Conservation (phyloP, 2,888 invertebrate species). For the Leptopterna dolabrata region DNA sequence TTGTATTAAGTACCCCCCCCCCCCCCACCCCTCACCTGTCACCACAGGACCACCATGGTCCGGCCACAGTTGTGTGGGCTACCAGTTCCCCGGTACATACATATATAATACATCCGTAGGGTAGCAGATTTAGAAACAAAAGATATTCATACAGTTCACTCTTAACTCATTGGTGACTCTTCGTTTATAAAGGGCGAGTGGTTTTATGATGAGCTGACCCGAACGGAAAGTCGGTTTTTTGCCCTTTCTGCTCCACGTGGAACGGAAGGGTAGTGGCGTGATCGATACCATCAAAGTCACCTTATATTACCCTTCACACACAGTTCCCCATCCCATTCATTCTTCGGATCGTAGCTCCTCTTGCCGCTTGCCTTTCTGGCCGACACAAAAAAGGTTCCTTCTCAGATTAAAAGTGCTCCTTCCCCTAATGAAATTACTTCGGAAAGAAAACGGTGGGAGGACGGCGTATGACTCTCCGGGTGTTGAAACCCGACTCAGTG, state of each 20-base stretch:
- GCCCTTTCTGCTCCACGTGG: neutral
- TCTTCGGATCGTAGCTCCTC: neutral
- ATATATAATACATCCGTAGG: too few species aligned
- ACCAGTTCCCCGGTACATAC: too few species aligned
- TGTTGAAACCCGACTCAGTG: too few species aligned
- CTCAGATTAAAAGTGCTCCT: neutral
- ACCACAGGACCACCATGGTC: too few species aligned
- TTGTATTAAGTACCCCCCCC: too few species aligned
- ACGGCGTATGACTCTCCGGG: neutral
- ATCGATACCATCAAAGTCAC: constrained; percentile 3
- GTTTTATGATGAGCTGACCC: neutral
- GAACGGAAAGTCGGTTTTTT: neutral
- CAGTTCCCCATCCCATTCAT: neutral
- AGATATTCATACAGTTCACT: too few species aligned
- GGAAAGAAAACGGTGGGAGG: neutral
- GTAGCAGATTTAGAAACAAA: too few species aligned
- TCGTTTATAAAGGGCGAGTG: neutral
- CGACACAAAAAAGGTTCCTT: neutral
- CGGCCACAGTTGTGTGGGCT: too few species aligned
- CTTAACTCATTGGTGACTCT: too few species aligned
- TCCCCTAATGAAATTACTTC: neutral
- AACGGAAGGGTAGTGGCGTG: neutral
- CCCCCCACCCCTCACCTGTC: too few species aligned
- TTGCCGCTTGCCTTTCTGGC: neutral
- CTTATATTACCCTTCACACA: neutral